Base-by-base conservation (phyloP, 2,888 invertebrate species). In the Synergus laeviventris region DNA sequence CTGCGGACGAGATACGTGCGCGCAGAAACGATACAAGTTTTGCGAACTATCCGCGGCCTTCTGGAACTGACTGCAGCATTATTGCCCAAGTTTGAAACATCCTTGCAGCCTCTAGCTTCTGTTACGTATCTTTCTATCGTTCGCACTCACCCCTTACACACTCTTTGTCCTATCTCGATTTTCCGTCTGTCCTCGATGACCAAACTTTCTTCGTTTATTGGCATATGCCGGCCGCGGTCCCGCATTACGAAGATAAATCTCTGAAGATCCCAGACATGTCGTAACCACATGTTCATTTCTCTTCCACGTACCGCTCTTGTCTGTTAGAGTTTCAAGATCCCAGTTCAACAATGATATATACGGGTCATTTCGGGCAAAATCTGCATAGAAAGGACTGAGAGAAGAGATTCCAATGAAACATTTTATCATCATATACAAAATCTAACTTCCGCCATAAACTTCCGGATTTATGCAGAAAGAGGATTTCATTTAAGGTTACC, bases 41-140 rank as follows among this genome's bases (percentile, higher is more conserved):
- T 76, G 79, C 78, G 75, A 85, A 87, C 85, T 86, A 85, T 85
- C 82, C 82, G 78, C 76, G 78, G 79, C 83, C 81, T 83, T 83
- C 84, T 85, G 86, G 79, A 86, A 86, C 84, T 84, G 86, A 86
- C 85, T 85, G 83, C 82, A 79, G 85, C 86, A 86, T 88, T 88
- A 88, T 88, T 88, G 86, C 86, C 84, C 84, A 87, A 88, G 85
- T 88, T 88, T 80, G 83, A 85, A 87, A 86, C 86, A 86, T 85
- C 83, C 84, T 80, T 81, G 73, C 81, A 74, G 74, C 81, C 76
- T 74, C 70, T 60, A 56, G 75, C 74, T 74, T 76, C 36, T 76
- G 76, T 81, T 79, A 79, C 80, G 78, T 82, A 83, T 82, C 79
- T 81, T 81, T 81, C 80, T 77, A 81, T 79, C 61, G 73, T 80